Evolutionary conservation across 1,140 invertebrate genomes (phyloP), one percentile per base, ranked within the genome.

Genomic region (Drosophila biarmipes): DNA sequence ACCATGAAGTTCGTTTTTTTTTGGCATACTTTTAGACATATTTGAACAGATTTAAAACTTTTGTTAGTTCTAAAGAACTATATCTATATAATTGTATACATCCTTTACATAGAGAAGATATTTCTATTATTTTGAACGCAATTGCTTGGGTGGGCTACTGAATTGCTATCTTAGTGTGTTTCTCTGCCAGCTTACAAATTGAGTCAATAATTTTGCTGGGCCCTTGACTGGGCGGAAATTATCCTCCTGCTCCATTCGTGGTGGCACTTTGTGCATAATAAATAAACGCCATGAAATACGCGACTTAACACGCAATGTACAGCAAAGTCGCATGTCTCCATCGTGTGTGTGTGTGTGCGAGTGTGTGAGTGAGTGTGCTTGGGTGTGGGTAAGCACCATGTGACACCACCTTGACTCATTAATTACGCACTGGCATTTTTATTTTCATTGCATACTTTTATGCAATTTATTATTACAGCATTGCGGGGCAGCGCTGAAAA

Each of bases 361-460:
- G 46, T 21, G 38, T 17, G 38, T 52, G 63, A 24, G 63, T 52
- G 68, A 10, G 29, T 82, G 52, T 73, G 80, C 2, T 31, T 31
- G 29, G 29, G 29, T 82, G 52, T 76, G 80, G 74, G 75, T 79
- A 82, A 76, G 76, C 73, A 74, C 79, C 84, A 89, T 80, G 73
- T 89, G 84, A 89, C 87, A 90, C 86, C 86, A 90, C 86, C 86
- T 90, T 90, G 81, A 87, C 87, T 86, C 86, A 90, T 90, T 90
- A 90, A 90, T 90, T 90, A 90, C 87, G 72, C 87, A 81, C 75
- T 90, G 86, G 81, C 86, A 90, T 90, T 89, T 89, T 89, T 89
- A 82, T 86, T 90, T 90, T 86, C 78, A 85, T 90, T 90, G 86
- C 69, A 90, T 87, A 90, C 85, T 90, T 78, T 84, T 73, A 80